Base-by-base conservation (phyloP, 2,113 vertebrate species). In the Fregata magnificens region DNA sequence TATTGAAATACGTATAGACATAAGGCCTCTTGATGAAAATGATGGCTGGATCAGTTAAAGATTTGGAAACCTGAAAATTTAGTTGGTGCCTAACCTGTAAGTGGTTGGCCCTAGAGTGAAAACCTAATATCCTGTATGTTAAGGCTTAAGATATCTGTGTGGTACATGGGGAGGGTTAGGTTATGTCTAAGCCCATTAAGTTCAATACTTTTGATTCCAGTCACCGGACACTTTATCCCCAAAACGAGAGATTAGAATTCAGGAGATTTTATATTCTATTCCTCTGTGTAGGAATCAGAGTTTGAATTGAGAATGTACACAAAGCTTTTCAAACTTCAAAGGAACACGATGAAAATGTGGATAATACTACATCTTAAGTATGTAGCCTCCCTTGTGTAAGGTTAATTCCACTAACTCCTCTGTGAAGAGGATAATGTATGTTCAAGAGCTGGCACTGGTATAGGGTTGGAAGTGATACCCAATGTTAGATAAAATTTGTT, bases 1-100 rank as follows among this genome's bases (percentile, higher is more conserved):
- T 31, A 5, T 1, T 31, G 29, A n/a, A 88, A 42, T 50, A 12
- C 6, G 0, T 40, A 7, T 9, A 53, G 52, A 36, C 2, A 5
- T 4, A 4, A 10, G 19, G 12, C 4, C 8, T 80, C 38, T 53
- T 38, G 8, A 28, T 72, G 83, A 63, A 76, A 79, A 49, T 4
- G 20, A 17, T 17, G 13, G 6, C 25, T 70, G 26, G 31, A 32
- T 63, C 65, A 24, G 31, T 6, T 66, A 20, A 31, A 69, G 31
- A 34, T 16, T 32, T 58, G 47, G 34, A 80, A 61, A 36, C 5
- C 16, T 26, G 36, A 62, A 70, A 36, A 73, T 32, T 18, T 5
- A 38, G 15, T 70, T 5, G 3, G 7, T 61, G 40, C 69, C 25
- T 24, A 7, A 11, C 1, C 16, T 42, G 29, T 14, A 7, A 56